phyloP scores from a whole-genome alignment of 2,113 vertebrate species.

The Channa maculata region DNA sequence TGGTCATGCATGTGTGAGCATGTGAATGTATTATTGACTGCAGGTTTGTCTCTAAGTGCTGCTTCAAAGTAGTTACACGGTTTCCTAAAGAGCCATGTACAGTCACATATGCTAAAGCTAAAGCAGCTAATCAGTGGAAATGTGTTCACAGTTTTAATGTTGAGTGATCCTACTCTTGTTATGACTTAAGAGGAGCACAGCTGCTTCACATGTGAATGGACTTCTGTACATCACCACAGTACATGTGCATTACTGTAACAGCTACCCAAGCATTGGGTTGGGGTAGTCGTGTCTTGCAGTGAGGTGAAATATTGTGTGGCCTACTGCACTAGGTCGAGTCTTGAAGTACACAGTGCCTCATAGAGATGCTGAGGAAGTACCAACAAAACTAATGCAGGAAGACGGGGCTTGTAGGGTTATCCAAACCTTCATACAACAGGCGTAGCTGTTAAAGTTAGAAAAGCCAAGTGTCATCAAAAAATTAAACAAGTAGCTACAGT shows the following conservation, averaged over 20 bases:
- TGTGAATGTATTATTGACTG: background rate
- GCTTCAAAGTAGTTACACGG: background rate
- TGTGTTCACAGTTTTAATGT: conserved; percentile 29
- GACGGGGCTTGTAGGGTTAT: background rate
- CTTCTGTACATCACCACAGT: background rate
- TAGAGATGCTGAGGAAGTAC: conserved; percentile 22
- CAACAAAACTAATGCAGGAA: conserved; percentile 26
- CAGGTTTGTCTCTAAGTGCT: conserved; percentile 9
- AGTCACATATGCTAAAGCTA: background rate
- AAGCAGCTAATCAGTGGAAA: conserved; percentile 16
- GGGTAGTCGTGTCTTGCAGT: conserved; percentile 25
- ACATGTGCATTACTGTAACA: conserved; percentile 42
- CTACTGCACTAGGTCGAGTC: background rate
- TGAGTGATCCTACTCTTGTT: conserved; percentile 22
- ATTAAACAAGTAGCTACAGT: background rate
- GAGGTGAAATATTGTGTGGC: conserved; percentile 16
- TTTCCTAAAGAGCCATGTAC: background rate
- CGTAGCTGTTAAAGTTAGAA: too few relatives aligned
- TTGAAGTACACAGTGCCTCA: conserved; percentile 32
- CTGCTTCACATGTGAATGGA: conserved; percentile 32
- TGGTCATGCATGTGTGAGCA: background rate
- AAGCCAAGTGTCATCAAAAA: background rate
- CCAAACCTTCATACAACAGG: too few relatives aligned
- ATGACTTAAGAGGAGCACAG: conserved; percentile 56
- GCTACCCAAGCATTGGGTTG: conserved; percentile 31